Percentiles rank a stretch among this genome's conserved stretches.
phyloP scores from a whole-genome alignment of 2,888 invertebrate species.

The Drosophila hamatofila region DNA sequence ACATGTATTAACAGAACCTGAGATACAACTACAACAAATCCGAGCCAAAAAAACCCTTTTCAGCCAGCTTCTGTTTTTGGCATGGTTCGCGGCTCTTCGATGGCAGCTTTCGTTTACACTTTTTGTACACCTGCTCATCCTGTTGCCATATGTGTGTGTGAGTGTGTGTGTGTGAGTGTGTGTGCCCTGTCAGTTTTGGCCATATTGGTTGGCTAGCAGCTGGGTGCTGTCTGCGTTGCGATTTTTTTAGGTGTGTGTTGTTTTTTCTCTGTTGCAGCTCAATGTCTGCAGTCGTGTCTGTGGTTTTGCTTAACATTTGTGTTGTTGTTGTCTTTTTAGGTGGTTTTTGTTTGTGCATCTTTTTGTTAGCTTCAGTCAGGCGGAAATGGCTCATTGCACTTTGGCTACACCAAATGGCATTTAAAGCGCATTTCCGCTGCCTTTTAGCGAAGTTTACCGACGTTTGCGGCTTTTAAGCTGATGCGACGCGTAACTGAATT shows the following conservation, averaged over 20 bases:
- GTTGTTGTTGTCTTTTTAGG: conserved; percentile 45
- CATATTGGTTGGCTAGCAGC: conserved; percentile 69
- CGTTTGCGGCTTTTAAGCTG: conserved; percentile 45
- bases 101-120: conserved; percentile 46
- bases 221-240: conserved; percentile 71
- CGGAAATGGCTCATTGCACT: conserved; percentile 82
- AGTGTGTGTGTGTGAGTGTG: conserved; percentile 33
- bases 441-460: conserved; percentile 46
- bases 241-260: conserved; percentile 11
- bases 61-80: conserved; percentile 28
- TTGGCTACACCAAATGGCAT: conserved; percentile 79
- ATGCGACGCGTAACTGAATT: conserved; percentile 64
- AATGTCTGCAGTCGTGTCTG: conserved; percentile 61
- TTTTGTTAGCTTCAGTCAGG: conserved; percentile 16
- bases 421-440: conserved; percentile 79
- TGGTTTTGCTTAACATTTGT: conserved; percentile 78
- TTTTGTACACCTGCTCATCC: conserved; percentile 59
- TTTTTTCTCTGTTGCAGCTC: conserved; percentile 27
- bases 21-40: conserved; percentile 38
- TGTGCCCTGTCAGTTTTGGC: conserved; percentile 65
- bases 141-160: neutral
- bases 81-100: conserved; percentile 13
- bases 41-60: conserved; percentile 28
- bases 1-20: neutral
- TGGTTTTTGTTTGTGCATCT: neutral